phyloP scores from a whole-genome alignment of 1,140 invertebrate genomes.

The Trissolcus basalis region DNA sequence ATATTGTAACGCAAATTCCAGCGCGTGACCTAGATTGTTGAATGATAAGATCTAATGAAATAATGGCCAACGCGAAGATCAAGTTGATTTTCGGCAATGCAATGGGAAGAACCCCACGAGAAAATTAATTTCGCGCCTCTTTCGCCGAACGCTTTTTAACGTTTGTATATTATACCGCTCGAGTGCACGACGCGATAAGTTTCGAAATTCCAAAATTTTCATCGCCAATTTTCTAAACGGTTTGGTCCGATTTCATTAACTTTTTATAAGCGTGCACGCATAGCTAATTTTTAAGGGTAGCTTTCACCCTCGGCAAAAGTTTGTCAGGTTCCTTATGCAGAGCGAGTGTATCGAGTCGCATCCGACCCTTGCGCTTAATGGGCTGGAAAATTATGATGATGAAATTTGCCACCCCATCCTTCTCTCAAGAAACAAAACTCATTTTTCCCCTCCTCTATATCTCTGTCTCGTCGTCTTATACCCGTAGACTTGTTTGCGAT shows the following conservation, averaged over 20 bases:
- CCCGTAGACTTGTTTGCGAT: slow-evolving; percentile 61
- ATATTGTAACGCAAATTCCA: slow-evolving; percentile 53
- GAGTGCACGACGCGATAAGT: slow-evolving; percentile 24
- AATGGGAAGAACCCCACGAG: slow-evolving; percentile 17
- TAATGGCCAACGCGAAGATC: slow-evolving; percentile 51
- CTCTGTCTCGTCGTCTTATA: slow-evolving; percentile 7
- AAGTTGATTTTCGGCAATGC: slow-evolving; percentile 4
- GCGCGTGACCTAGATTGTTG: slow-evolving; percentile 56
- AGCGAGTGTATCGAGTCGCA: slow-evolving; percentile 58
- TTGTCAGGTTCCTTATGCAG: slow-evolving; percentile 68
- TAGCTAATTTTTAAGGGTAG: slow-evolving; percentile 48
- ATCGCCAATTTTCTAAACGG: slow-evolving; percentile 48
- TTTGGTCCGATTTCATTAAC: slow-evolving; percentile 46
- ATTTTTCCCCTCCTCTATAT: slow-evolving; percentile 40
- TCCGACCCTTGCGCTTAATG: slow-evolving; percentile 65
- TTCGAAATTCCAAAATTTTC: slow-evolving; percentile 29
- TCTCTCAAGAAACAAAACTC: slow-evolving; percentile 63
- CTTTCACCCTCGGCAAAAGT: slow-evolving; percentile 47
- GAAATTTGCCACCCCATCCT: slow-evolving; percentile 65
- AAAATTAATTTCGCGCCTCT: slow-evolving; percentile 40
- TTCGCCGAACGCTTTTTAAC: slow-evolving; percentile 34
- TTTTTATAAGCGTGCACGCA: slow-evolving; percentile 35
- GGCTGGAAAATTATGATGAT: slow-evolving; percentile 73
- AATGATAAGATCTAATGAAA: slow-evolving; percentile 61
- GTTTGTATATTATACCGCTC: slow-evolving; percentile 18